phyloP scores from a whole-genome alignment of 2,888 invertebrate species.

The Lepidochitona cinerea region DNA sequence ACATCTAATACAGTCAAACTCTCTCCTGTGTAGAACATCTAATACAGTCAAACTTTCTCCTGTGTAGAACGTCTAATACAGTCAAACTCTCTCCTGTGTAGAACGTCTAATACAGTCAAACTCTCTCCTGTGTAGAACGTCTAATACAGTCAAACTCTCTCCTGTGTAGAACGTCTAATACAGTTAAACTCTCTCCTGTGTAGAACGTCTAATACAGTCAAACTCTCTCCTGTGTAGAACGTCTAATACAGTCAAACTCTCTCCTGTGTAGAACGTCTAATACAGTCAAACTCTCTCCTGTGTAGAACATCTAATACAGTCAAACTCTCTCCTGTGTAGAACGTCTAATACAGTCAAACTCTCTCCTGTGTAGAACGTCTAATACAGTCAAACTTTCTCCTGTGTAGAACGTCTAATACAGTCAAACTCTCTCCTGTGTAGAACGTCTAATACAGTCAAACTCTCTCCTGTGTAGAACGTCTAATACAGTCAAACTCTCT shows the following conservation, averaged over 20 bases:
- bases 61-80: no score
- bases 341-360: not conserved
- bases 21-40: no score
- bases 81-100: no score
- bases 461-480: not conserved
- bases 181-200: no score
- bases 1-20: no score
- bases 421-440: not conserved
- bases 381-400: not conserved
- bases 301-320: not conserved
- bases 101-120: no score
- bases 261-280: not conserved
- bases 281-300: not conserved
- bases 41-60: no score
- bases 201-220: no score
- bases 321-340: not conserved
- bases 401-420: not conserved
- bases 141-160: no score
- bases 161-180: no score
- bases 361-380: no score
- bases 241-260: not conserved
- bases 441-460: not conserved
- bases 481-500: not conserved
- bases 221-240: not conserved
- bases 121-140: no score